Evolutionary conservation across 1,140 invertebrate genomes (phyloP).

Genomic region (Anthonomus grandis): DNA sequence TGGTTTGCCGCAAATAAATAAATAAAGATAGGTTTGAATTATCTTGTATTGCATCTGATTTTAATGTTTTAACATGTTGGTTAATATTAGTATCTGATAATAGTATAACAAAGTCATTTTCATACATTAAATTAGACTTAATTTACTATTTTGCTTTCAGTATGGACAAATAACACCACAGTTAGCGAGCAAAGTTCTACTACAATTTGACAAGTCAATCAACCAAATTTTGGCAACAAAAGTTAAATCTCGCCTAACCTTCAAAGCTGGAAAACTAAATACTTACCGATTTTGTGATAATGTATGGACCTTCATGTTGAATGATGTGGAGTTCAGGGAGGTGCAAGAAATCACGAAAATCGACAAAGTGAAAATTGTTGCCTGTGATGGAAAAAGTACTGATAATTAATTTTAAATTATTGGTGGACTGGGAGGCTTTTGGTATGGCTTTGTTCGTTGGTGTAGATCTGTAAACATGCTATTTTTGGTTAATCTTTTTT

Average conservation of each 20-base stretch:
- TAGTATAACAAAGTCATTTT: not conserved
- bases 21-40: too few species aligned
- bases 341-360: slow-evolving; percentile 91
- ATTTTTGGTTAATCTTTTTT: slow-evolving; percentile 2
- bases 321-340: slow-evolving; percentile 97
- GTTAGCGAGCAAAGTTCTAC: slow-evolving; percentile 86
- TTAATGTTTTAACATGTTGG: too few species aligned
- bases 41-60: too few species aligned
- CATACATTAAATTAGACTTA: not conserved
- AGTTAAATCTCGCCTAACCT: slow-evolving; percentile 89
- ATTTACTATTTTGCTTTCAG: too few species aligned
- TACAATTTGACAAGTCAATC: slow-evolving; percentile 97
- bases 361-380: slow-evolving; percentile 98
- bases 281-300: slow-evolving; percentile 99
- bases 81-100: too few species aligned
- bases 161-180: slow-evolving; percentile 94
- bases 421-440: not conserved
- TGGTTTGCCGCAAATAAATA: too few species aligned
- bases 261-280: slow-evolving; percentile 95
- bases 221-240: slow-evolving; percentile 89
- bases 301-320: slow-evolving; percentile 99
- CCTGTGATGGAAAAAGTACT: slow-evolving; percentile 97
- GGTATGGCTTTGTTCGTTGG: not conserved
- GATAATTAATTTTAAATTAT: slow-evolving; percentile 23
- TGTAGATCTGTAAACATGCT: not conserved